Base-by-base conservation (phyloP, 2,113 vertebrate genomes). In the Stigmatopora nigra region DNA sequence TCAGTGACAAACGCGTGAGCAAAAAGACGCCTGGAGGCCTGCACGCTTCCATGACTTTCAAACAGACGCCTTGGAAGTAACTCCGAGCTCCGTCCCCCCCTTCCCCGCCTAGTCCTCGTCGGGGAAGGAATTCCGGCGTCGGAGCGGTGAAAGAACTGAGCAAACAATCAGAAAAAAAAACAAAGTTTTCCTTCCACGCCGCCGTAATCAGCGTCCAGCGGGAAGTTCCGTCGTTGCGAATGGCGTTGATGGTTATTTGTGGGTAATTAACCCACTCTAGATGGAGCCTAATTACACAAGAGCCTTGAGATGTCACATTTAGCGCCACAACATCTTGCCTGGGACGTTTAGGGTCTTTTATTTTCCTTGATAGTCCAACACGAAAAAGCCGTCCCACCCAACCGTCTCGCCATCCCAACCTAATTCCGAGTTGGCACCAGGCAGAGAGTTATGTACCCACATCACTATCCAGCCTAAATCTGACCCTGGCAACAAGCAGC, bases 41-140 rank as follows among this genome's bases (percentile, higher is more conserved):
- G 77, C 71, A 71, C 78, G 80, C 77, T 81, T 69, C 63, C 72
- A 72, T 72, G 68, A 68, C 74, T 71, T 72, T 79, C 65, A 75
- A 35, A 63, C 57, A 55, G 69, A 41, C 15, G 35, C 57, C 35
- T 4, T 59, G 4, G 35, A 38, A 5, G 53, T 56, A 6, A 14
- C 53, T 12, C 22, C 53, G 25, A 63, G 65, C 66, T 76, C 68
- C 63, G 61, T 76, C 67, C 67, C 48, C 63, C 36, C 58, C 67
- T 46, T 63, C 36, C 58, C 41, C 22, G 6, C 14, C 25, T n/a
- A 31, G n/a, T 41, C 19, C 77, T 68, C 73, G 71, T 59, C 1
- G 12, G 65, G 65, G 55, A 70, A 16, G n/a, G 35, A 45, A 67
- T 14, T 31, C 13, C 58, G 41, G 12, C 55, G 35, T n/a, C n/a